These are phyloP conservation scores for Acipenser oxyrinchus DNA, from an alignment of 2,797 vertebrate species.

Conservation along the genomic window DNA sequence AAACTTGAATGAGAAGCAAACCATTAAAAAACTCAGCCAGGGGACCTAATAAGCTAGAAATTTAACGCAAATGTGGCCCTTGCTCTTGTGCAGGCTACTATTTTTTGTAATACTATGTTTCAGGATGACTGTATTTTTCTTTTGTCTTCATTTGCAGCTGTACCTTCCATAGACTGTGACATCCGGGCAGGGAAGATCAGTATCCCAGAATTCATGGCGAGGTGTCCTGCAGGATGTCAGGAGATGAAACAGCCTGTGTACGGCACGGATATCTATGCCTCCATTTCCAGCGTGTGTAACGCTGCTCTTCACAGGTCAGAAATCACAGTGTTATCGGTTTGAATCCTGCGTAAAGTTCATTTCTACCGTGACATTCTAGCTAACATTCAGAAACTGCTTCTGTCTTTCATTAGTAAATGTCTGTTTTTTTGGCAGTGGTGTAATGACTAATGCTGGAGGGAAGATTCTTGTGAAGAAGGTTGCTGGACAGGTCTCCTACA, in stretches of 20 bases:
- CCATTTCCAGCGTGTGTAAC: constrained; percentile 90
- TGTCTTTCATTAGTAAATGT: neutral
- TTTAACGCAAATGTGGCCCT: too few species aligned
- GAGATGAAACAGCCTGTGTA: constrained; percentile 84
- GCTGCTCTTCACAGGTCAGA: constrained; percentile 90
- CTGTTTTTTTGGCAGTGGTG: constrained; percentile 59
- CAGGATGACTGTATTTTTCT: neutral
- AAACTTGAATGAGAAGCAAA: too few species aligned
- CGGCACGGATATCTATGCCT: constrained; percentile 81
- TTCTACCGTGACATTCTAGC: too few species aligned
- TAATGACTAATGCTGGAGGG: constrained; percentile 82
- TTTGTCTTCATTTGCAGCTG: constrained; percentile 52
- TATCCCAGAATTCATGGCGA: constrained; percentile 88
- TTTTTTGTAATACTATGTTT: too few species aligned
- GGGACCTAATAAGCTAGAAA: too few species aligned
- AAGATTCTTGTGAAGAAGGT: constrained; percentile 90
- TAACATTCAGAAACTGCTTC: neutral
- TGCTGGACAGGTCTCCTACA: constrained; percentile 77
- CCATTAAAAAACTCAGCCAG: too few species aligned
- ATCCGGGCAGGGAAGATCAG: constrained; percentile 85
- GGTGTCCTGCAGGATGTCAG: constrained; percentile 81
- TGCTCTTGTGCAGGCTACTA: too few species aligned
- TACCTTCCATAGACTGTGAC: constrained; percentile 82
- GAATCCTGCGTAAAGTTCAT: neutral
- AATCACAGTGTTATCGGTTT: neutral